Base-by-base conservation (phyloP, 2,888 invertebrate species). In the Polyommatus iphigenia region DNA sequence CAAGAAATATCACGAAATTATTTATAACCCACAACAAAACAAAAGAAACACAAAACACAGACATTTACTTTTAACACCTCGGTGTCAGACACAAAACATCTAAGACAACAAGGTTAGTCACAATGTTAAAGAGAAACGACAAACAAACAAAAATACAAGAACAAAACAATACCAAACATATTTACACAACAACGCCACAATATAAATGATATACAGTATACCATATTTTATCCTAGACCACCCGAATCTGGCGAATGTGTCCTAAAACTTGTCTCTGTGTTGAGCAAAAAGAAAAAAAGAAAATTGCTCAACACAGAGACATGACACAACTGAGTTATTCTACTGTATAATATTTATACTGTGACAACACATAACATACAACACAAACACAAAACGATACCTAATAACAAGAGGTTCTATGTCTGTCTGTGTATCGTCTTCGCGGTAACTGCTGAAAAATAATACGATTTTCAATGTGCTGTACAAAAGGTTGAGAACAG, bases 361-460 rank as follows among this genome's bases (percentile, higher is more conserved):
- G 87, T 84, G 84, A 85, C 85, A 86, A 88, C 86, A 85, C 83
- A 83, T 83, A 36, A 71, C 3, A 36, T 41, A n/a, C 13, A 73
- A 73, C 73, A 73, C 46, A 41, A 46, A 20, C 41, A 71, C 36
- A 72, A 85, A 84, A 85, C 85, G 82, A 81, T 93, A 93, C 93
- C 93, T 93, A 93, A 93, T 93, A 77, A 92, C 82, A 77, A 86
- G 87, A 77, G 88, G 88, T 83, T 85, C 85, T 83, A 86, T 83
- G 78, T 87, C 89, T 85, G 87, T 89, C 83, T 85, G 87, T 78
- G 83, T 83, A 79, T 54, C 18, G 0, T 89, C 89, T 81, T 84
- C 84, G 83, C 92, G 87, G 88, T 90, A 89, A 82, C 92, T 92
- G 91, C 93, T 93, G 93, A 91, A 93, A 93, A 86, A 90, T 87